Evolutionary conservation across 2,797 vertebrate species (phyloP), one percentile per base, ranked within the genome.

Genomic region (Dermochelys coriacea): DNA sequence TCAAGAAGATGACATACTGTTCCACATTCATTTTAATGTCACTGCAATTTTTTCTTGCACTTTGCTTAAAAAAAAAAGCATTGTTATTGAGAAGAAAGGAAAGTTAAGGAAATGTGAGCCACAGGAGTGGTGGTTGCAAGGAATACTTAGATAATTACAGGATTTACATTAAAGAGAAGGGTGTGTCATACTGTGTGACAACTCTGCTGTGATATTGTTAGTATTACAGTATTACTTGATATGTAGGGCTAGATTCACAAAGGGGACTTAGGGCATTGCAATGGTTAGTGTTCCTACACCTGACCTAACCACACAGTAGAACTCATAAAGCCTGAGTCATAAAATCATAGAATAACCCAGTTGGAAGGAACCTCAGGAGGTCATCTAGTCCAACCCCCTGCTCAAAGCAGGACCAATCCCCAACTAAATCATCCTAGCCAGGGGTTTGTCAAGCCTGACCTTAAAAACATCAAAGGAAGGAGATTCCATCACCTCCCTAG

Each of bases 61-160:
- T 85, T 93, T 16, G 16, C 52, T 91, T 80, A 10, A 45, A 21
- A n/a, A 82, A 52, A 87, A 87, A 6, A 37, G 0, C 2, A 79
- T 19, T 75, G 82, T 74, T 85, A 82, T 10, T 64, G 86, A 57
- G 25, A 57, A 11, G 4, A 15, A 49, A 11, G 37, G 23, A 82
- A 85, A 68, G 2, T 59, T 14, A 59, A 64, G 34, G 34, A 10
- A 89, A 29, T 83, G 88, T 31, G 52, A 50, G 15, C 18, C 23
- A 74, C 8, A 31, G 41, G 47, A 84, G 10, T 52, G 12, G 10
- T 0, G 9, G 64, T 4, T 85, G 7, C 54, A 82, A 90, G 25
- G 10, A 3, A 31, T 59, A 59, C n/a, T 92, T 57, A 74, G 94
- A 86, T 90, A 96, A 90, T 80, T 95, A 93, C 7, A 34, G 49